Conservation (phyloP, 64 coral and sea anemone species). For the Exaiptasia diaphana region DNA sequence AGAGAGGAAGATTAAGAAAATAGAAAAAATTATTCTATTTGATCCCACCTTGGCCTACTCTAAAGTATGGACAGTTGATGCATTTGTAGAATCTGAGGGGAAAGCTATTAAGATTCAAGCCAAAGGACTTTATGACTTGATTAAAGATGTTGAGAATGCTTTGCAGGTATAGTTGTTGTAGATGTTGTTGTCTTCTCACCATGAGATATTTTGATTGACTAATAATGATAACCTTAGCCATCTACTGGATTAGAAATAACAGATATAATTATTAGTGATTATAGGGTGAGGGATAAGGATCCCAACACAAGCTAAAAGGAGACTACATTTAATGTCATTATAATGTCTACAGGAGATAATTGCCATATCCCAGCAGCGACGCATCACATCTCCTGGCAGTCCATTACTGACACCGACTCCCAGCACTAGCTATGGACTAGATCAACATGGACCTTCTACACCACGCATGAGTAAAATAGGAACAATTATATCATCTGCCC, state of each 20-base stretch:
- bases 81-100: conserved; percentile 60
- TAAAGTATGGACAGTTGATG: conserved; percentile 63
- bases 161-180: conserved; percentile 49
- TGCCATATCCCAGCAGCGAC: conserved; percentile 80
- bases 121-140: conserved; percentile 59
- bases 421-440: conserved; percentile 51
- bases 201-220: too few relatives aligned
- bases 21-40: conserved; percentile 81
- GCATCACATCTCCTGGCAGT: conserved; percentile 72
- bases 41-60: conserved; percentile 74
- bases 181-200: too few relatives aligned
- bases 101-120: conserved; percentile 56
- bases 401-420: conserved; percentile 60
- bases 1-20: conserved; percentile 79
- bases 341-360: conserved; percentile 88
- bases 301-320: too few relatives aligned
- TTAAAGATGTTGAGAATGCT: conserved; percentile 89
- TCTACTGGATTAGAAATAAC: too few relatives aligned
- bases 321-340: too few relatives aligned
- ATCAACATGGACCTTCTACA: conserved; percentile 18
- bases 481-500: conserved; percentile 63
- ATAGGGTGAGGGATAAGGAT: too few relatives aligned
- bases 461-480: conserved; percentile 66
- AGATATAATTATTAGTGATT: too few relatives aligned
- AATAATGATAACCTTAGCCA: too few relatives aligned